Conservation (phyloP, 2,113 vertebrate species). For the Chaenogobius annularis region DNA sequence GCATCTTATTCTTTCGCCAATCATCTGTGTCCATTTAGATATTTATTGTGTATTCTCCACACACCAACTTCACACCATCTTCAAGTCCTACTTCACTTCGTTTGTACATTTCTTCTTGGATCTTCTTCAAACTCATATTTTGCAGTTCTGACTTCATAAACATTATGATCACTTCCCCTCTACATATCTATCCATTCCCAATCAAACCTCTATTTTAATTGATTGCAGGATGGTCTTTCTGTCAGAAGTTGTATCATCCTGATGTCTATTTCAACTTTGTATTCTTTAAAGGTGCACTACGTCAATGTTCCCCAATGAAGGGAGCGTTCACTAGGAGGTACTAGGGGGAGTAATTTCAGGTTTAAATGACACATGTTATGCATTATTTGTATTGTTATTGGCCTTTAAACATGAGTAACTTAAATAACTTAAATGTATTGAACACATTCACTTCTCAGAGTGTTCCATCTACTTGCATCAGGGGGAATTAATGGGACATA, state of each 20-base stretch:
- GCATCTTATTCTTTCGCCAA: background rate
- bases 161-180: background rate
- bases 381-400: no score
- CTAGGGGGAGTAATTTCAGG: no score
- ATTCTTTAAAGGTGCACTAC: no score
- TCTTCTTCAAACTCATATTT: background rate
- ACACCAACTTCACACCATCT: background rate
- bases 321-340: no score
- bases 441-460: no score
- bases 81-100: background rate
- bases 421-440: no score
- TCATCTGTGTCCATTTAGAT: background rate
- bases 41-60: background rate
- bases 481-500: no score
- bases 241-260: background rate
- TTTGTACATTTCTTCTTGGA: background rate
- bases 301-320: background rate
- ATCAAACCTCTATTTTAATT: background rate
- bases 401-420: no score
- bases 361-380: no score
- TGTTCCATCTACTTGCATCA: no score
- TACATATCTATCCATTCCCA: background rate
- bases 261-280: no score
- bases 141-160: background rate
- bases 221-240: background rate